phyloP scores from a whole-genome alignment of 2,113 vertebrate genomes.

The Ammospiza nelsoni region DNA sequence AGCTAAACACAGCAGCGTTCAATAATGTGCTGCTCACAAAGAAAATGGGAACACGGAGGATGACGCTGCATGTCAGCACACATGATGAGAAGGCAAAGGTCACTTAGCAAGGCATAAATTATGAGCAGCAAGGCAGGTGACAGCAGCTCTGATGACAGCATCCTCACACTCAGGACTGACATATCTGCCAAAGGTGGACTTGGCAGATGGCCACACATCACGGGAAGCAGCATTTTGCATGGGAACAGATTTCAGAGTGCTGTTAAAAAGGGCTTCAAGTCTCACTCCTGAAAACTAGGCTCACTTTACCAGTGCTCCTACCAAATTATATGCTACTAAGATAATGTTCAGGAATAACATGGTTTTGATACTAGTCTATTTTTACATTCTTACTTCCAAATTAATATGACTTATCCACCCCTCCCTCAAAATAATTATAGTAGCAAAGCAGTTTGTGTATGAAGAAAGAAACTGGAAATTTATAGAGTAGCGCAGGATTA shows the following conservation, averaged over 20 bases:
- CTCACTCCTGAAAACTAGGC: not conserved
- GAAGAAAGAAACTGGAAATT: not conserved
- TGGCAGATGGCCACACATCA: not conserved
- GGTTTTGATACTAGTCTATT: not conserved
- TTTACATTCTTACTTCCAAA: not conserved
- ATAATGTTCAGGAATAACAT: not conserved
- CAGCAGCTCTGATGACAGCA: not conserved
- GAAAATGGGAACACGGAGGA: not conserved
- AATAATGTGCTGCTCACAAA: slow-evolving; percentile 5
- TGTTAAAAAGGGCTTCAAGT: not conserved
- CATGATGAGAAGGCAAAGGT: not conserved
- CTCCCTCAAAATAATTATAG: not conserved
- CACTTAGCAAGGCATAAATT: not conserved
- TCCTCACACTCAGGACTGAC: not conserved
- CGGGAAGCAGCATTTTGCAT: not conserved
- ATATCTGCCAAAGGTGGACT: not conserved
- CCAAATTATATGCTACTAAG: not conserved
- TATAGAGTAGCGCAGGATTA: not conserved
- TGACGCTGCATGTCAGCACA: not conserved
- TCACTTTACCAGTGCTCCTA: not conserved
- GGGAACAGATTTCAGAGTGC: not conserved
- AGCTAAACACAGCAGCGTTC: not conserved
- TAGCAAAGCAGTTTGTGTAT: not conserved
- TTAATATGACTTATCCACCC: not conserved
- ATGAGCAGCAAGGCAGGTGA: not conserved